A percentile compares a stretch with the other conserved stretches of the same genome.
phyloP scores from a whole-genome alignment of 1,140 invertebrate species.

The Globodera rostochiensis region DNA sequence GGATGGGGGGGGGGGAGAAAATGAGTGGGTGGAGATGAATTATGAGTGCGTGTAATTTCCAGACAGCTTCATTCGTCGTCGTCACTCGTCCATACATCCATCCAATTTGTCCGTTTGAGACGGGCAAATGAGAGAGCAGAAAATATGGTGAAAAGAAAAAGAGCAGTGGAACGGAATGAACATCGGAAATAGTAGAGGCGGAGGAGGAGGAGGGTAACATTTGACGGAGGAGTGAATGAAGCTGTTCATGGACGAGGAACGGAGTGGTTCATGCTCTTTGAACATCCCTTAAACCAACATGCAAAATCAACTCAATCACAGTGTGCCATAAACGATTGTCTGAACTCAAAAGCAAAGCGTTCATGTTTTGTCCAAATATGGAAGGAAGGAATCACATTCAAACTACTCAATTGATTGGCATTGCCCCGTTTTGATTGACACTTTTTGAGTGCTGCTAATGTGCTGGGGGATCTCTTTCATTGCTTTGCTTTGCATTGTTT shows the following conservation, averaged over 20 bases:
- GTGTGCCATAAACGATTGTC: too few relatives aligned
- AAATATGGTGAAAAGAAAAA: not conserved
- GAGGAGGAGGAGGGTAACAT: too few relatives aligned
- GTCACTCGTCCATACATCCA: not conserved
- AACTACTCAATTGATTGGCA: too few relatives aligned
- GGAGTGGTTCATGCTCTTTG: too few relatives aligned
- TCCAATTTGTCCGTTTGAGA: too few relatives aligned
- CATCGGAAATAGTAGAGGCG: not conserved
- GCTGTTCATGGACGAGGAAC: not conserved
- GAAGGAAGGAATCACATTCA: too few relatives aligned
- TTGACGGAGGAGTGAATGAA: not conserved
- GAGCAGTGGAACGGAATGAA: conserved; percentile 13
- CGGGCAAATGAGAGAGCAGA: too few relatives aligned
- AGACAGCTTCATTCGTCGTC: not conserved
- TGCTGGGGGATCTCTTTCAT: not conserved
- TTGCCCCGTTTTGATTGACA: too few relatives aligned
- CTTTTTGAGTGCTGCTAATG: not conserved
- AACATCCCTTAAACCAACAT: too few relatives aligned
- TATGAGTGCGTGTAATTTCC: not conserved
- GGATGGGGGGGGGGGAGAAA: not conserved
- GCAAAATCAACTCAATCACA: too few relatives aligned
- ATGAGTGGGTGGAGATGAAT: not conserved
- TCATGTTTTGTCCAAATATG: too few relatives aligned
- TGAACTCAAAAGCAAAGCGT: too few relatives aligned
- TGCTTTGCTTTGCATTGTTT: not conserved